These are phyloP conservation scores for Gallinago stenura DNA, from an alignment of 2,797 vertebrate genomes.

Conservation along the genomic window DNA sequence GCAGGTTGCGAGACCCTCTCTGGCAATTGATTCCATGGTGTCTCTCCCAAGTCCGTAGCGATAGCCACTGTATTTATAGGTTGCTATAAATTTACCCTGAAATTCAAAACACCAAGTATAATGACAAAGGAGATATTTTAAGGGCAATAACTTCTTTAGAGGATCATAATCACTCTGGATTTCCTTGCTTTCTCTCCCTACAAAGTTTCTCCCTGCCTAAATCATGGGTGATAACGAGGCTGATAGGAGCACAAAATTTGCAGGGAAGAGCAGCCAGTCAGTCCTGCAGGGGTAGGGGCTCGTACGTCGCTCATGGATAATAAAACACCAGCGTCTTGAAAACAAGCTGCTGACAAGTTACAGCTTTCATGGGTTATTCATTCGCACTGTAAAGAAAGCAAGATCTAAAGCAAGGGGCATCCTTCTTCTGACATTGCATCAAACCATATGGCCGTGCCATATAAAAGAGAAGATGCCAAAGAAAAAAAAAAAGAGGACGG, in stretches of 20 bases:
- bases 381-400: background rate
- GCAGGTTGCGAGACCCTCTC: conserved; percentile 90
- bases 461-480: background rate
- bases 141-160: background rate
- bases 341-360: background rate
- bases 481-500: background rate
- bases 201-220: background rate
- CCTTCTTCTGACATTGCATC: background rate
- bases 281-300: background rate
- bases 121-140: background rate
- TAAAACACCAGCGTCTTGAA: background rate
- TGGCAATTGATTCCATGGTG: conserved; percentile 87
- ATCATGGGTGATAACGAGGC: background rate
- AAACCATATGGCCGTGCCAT: background rate
- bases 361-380: background rate
- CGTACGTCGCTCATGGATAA: background rate
- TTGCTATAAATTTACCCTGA: conserved; percentile 91
- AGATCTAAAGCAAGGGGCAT: background rate
- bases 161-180: fast-evolving
- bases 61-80: conserved; percentile 83
- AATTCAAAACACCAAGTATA: conserved; percentile 13
- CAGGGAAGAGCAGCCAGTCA: background rate
- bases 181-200: background rate
- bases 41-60: conserved; percentile 88
- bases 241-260: background rate